Conservation (phyloP, 1,140 invertebrate species). For the Drosophila tsacasi region DNA sequence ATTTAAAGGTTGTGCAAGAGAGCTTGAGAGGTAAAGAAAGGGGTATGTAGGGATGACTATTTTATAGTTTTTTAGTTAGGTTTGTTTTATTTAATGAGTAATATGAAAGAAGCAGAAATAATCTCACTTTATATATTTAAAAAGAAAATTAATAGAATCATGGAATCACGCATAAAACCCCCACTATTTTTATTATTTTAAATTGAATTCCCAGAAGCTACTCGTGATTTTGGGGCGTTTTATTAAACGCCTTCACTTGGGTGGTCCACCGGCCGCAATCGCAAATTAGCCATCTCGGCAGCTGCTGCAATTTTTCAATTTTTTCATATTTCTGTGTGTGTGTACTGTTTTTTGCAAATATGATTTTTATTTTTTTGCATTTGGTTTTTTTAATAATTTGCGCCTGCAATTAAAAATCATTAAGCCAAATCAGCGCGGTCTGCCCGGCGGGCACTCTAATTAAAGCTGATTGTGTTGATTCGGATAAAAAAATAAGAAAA, state of each 20-base stretch:
- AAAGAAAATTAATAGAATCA: neutral
- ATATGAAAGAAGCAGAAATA: neutral
- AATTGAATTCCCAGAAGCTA: neutral
- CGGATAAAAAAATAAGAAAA: constrained; percentile 26
- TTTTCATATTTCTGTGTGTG: constrained; percentile 38
- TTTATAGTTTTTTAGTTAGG: neutral
- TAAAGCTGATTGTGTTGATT: constrained; percentile 74
- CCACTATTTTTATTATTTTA: neutral
- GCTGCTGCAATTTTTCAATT: constrained; percentile 36
- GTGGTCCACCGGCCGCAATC: constrained; percentile 39
- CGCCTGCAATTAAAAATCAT: constrained; percentile 74
- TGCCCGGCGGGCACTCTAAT: constrained; percentile 66
- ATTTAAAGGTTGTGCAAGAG: neutral
- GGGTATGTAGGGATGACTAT: neutral
- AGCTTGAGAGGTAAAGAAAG: constrained; percentile 1
- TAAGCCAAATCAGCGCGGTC: constrained; percentile 75
- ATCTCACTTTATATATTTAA: no score
- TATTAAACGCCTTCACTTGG: constrained; percentile 35
- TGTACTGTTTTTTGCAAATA: constrained; percentile 2
- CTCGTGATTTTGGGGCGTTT: constrained; percentile 19
- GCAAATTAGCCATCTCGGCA: constrained; percentile 28
- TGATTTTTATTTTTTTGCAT: constrained; percentile 14
- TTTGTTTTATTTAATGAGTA: neutral
- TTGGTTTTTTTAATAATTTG: constrained; percentile 50
- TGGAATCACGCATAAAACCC: neutral